Evolutionary conservation across 1,140 invertebrate species (phyloP).

Genomic region (Berghia stephanieae): DNA sequence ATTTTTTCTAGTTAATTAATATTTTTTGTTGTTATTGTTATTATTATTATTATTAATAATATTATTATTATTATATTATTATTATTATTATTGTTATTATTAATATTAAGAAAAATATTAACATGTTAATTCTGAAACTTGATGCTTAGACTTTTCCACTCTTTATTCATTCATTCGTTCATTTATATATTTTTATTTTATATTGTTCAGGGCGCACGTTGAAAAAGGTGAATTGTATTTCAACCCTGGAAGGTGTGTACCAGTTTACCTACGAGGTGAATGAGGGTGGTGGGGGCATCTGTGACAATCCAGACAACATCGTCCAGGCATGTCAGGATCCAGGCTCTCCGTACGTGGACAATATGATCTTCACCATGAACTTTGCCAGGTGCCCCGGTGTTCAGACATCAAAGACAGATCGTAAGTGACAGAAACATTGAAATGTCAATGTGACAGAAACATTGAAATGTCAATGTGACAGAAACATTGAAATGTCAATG

Average conservation of each 20-base stretch:
- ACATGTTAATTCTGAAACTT: too few species aligned
- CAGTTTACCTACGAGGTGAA: constrained; percentile 64
- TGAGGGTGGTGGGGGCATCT: constrained; percentile 62
- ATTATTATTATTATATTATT: neutral
- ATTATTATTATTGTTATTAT: neutral
- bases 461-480: too few species aligned
- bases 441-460: too few species aligned
- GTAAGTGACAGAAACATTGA: too few species aligned
- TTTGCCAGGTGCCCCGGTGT: constrained; percentile 88
- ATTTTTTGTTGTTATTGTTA: neutral
- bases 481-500: too few species aligned
- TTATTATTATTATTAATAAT: neutral
- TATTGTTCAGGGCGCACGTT: constrained; percentile 43
- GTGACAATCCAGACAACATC: constrained; percentile 77
- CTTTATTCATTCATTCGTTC: too few species aligned
- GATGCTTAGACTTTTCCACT: too few species aligned
- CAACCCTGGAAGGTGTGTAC: constrained; percentile 64
- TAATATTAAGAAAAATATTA: neutral
- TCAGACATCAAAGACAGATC: constrained; percentile 85
- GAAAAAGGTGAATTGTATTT: constrained; percentile 61
- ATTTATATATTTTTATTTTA: neutral
- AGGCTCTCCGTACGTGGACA: constrained; percentile 93
- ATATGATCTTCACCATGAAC: constrained; percentile 96
- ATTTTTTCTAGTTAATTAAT: too few species aligned
- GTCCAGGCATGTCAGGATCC: constrained; percentile 95